Evolutionary conservation across 53 echinoderm and acorn worm species (phyloP).

Genomic region (Stichopus horrens): DNA sequence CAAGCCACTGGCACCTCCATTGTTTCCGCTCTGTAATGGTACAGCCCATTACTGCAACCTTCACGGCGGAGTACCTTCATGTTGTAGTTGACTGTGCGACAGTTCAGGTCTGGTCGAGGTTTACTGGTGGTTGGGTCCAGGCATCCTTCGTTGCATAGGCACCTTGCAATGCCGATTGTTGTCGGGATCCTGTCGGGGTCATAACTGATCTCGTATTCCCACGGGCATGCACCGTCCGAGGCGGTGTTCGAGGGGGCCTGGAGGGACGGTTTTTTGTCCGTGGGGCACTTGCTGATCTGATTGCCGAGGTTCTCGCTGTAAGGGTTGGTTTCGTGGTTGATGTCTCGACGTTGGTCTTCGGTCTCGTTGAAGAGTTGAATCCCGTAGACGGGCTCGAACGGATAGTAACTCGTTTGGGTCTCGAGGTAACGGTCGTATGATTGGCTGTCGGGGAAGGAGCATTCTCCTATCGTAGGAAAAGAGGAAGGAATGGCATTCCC

Average conservation of each 20-base stretch:
- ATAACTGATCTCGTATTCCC: slow-evolving; percentile 48
- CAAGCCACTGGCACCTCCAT: slow-evolving; percentile 15
- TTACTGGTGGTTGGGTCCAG: slow-evolving; percentile 37
- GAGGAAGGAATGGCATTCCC: background rate
- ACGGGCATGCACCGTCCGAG: slow-evolving; percentile 42
- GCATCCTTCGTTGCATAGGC: slow-evolving; percentile 48
- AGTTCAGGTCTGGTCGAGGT: background rate
- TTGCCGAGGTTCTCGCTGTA: background rate
- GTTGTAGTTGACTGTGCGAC: slow-evolving; percentile 45
- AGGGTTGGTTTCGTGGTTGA: background rate
- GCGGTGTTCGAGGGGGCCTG: background rate
- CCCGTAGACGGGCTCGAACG: slow-evolving; percentile 39
- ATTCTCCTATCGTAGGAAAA: background rate
- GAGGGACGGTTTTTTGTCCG: background rate
- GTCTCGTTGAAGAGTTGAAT: slow-evolving; percentile 46
- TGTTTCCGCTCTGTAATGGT: slow-evolving; percentile 35
- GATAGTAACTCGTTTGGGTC: background rate
- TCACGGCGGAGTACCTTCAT: slow-evolving; percentile 48
- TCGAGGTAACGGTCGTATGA: slow-evolving; percentile 1
- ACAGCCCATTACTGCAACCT: slow-evolving; percentile 50
- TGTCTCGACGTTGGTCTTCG: slow-evolving; percentile 15
- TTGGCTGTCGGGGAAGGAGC: background rate
- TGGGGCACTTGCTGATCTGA: background rate
- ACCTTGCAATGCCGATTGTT: slow-evolving; percentile 43
- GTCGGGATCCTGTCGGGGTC: slow-evolving; percentile 61